Evolutionary conservation across 2,113 vertebrate genomes (phyloP).

Genomic region (Tapirus terrestris): DNA sequence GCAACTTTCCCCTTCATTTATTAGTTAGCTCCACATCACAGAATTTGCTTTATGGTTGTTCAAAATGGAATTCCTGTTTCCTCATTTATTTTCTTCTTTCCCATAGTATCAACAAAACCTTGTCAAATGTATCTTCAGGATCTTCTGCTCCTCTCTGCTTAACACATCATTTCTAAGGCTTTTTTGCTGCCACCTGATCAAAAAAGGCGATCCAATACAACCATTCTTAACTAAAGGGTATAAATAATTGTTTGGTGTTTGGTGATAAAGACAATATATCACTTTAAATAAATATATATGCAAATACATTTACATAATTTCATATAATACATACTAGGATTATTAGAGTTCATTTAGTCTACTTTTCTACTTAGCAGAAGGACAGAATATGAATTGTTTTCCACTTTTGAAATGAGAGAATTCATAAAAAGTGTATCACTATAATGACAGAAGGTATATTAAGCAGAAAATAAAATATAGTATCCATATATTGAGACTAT

Average conservation of each 20-base stretch:
- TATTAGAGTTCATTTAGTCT: background rate
- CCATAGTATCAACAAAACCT: background rate
- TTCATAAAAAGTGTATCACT: background rate
- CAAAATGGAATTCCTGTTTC: background rate
- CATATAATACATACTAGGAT: background rate
- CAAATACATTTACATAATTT: background rate
- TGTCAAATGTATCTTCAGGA: background rate
- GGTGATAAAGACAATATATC: background rate
- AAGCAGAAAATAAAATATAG: background rate
- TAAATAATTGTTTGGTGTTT: background rate
- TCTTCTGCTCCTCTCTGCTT: background rate
- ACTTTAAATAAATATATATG: background rate
- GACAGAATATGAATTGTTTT: background rate
- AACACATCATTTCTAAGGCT: background rate
- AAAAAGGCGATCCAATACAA: background rate
- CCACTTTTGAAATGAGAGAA: background rate
- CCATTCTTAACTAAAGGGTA: background rate
- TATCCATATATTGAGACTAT: background rate
- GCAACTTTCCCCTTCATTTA: background rate
- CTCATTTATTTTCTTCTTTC: background rate
- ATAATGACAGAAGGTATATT: background rate
- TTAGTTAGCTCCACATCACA: background rate
- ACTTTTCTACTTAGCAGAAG: background rate
- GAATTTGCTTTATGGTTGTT: conserved; percentile 14
- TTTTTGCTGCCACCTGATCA: background rate